phyloP scores from a whole-genome alignment of 2,113 vertebrate genomes.

The Acanthochromis polyacanthus region DNA sequence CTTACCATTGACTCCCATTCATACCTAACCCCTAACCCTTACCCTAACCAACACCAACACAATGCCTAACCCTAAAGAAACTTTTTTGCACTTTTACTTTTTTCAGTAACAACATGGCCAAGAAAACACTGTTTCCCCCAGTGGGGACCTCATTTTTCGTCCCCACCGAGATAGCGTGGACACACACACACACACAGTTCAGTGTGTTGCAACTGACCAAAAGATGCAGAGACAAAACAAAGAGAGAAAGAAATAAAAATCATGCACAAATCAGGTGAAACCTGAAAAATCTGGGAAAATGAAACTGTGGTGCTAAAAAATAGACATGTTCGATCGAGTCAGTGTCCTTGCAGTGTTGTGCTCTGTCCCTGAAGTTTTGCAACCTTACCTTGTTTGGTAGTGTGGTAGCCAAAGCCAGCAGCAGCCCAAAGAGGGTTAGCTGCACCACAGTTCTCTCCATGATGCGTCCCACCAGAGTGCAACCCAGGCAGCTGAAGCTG shows the following conservation, averaged over 20 bases:
- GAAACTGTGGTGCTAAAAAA: too few relatives aligned
- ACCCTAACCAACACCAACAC: too few relatives aligned
- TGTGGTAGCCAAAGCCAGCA: conserved; percentile 56
- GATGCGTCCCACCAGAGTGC: conserved; percentile 26
- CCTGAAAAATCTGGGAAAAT: background rate
- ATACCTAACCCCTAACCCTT: too few relatives aligned
- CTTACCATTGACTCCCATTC: too few relatives aligned
- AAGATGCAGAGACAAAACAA: background rate
- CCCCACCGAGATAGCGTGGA: too few relatives aligned
- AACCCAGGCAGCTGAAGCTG: background rate
- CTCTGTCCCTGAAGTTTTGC: background rate
- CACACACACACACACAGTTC: background rate
- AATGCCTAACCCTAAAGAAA: too few relatives aligned
- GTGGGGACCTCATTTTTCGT: too few relatives aligned
- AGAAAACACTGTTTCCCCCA: too few relatives aligned
- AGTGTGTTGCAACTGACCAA: background rate
- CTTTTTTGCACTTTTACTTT: too few relatives aligned
- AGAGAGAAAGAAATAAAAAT: background rate
- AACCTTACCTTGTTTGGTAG: conserved; percentile 66
- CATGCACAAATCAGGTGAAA: background rate
- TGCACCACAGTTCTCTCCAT: conserved; percentile 61
- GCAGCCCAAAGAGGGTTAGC: conserved; percentile 55
- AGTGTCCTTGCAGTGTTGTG: background rate
- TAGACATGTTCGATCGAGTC: background rate
- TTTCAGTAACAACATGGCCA: too few relatives aligned